Evolutionary conservation across 2,797 vertebrate genomes (phyloP).

Genomic region (Liasis olivaceus): DNA sequence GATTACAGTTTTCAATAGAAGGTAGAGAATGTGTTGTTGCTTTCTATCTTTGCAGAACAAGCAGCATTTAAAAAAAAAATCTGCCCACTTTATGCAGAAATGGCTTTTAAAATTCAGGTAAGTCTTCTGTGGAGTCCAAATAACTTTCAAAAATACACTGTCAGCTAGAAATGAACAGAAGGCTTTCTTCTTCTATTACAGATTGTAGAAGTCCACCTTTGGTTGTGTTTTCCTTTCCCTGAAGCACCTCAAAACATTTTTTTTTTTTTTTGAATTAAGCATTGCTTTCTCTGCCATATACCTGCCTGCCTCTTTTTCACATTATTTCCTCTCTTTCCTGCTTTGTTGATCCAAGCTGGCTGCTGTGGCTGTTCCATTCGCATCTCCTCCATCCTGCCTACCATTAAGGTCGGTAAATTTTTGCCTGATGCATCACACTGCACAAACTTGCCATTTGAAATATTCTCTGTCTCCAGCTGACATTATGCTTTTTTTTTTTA

Average conservation of each 20-base stretch:
- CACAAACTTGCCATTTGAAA: slow-evolving; percentile 26
- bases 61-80: too few relatives aligned
- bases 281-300: not conserved
- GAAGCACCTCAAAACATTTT: slow-evolving; percentile 4
- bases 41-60: not conserved
- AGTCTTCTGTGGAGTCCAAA: too few relatives aligned
- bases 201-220: not conserved
- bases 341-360: not conserved
- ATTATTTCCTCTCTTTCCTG: not conserved
- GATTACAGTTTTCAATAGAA: too few relatives aligned
- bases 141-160: too few relatives aligned
- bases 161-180: not conserved
- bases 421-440: not conserved
- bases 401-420: not conserved
- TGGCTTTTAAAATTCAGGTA: too few relatives aligned
- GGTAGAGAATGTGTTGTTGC: not conserved
- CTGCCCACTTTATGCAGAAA: too few relatives aligned
- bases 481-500: not conserved
- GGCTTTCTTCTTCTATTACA: not conserved
- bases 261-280: not conserved
- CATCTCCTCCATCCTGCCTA: not conserved
- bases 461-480: slow-evolving; percentile 12
- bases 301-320: not conserved
- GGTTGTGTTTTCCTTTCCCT: not conserved
- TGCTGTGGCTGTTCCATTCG: not conserved